These are phyloP conservation scores for Ryuthela nishihirai DNA, from an alignment of 2,888 invertebrate genomes.

Conservation along the genomic window DNA sequence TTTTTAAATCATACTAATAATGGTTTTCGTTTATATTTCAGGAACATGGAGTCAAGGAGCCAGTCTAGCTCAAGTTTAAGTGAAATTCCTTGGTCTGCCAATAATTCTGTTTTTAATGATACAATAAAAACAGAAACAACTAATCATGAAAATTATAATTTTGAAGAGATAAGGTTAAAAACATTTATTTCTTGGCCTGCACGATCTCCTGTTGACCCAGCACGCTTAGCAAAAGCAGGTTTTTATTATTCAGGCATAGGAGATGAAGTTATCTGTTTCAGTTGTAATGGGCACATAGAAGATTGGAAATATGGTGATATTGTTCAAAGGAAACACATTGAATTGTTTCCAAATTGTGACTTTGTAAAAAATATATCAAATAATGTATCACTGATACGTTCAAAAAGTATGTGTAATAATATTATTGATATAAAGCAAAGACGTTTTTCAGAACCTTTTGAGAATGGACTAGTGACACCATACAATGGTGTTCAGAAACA, in stretches of 20 bases:
- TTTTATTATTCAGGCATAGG: constrained; percentile 72
- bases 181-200: constrained; percentile 53
- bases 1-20: too few relatives aligned
- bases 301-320: constrained; percentile 77
- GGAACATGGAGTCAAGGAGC: too few relatives aligned
- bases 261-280: constrained; percentile 77
- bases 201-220: constrained; percentile 53
- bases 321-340: constrained; percentile 55
- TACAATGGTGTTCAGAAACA: too few relatives aligned
- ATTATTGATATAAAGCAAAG: not conserved
- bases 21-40: too few relatives aligned
- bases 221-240: constrained; percentile 70
- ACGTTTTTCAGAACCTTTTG: too few relatives aligned
- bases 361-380: constrained; percentile 36
- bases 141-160: not conserved
- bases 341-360: constrained; percentile 38
- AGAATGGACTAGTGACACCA: too few relatives aligned
- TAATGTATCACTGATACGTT: constrained; percentile 10
- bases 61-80: too few relatives aligned
- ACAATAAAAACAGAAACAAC: not conserved
- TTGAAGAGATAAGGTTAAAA: constrained; percentile 19
- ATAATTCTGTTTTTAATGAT: not conserved
- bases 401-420: not conserved
- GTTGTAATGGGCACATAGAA: constrained; percentile 74
- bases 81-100: too few relatives aligned